Conservation (phyloP, 23 tunicate species). For the Ascidia mentula region DNA sequence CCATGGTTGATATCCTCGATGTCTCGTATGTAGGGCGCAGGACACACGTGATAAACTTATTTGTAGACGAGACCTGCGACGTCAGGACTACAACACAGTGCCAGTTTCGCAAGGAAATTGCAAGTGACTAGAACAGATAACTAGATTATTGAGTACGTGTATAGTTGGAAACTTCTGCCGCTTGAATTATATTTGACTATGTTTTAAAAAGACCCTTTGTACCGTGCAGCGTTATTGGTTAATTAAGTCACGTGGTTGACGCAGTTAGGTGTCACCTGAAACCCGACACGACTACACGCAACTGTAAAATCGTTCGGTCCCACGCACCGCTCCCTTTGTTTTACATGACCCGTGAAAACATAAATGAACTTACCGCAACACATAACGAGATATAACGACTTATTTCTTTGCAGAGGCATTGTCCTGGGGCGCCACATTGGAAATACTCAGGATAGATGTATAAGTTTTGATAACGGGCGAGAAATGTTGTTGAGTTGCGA, state of each 20-base stretch:
- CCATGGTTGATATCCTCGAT: no score
- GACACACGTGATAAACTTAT: no score
- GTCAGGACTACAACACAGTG: no score
- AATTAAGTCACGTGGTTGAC: neutral
- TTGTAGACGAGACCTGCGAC: no score
- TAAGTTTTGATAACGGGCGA: neutral
- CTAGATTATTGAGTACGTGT: no score
- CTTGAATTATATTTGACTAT: no score
- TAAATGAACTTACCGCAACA: constrained; percentile 12
- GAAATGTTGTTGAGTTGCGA: neutral
- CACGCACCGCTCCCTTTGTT: neutral
- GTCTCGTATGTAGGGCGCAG: no score
- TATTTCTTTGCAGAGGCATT: neutral
- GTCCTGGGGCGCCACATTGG: neutral
- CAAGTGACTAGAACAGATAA: no score
- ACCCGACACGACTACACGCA: neutral
- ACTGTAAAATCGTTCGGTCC: constrained; percentile 4
- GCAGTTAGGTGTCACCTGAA: neutral
- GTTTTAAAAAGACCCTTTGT: no score
- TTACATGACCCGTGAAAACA: constrained; percentile 4
- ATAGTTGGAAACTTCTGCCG: no score
- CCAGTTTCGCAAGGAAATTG: no score
- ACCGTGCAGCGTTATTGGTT: no score
- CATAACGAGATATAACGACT: constrained; percentile 3
- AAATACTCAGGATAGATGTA: neutral